Evolutionary conservation across 2,888 invertebrate genomes (phyloP).

Genomic region (Cantharis flavilabris): DNA sequence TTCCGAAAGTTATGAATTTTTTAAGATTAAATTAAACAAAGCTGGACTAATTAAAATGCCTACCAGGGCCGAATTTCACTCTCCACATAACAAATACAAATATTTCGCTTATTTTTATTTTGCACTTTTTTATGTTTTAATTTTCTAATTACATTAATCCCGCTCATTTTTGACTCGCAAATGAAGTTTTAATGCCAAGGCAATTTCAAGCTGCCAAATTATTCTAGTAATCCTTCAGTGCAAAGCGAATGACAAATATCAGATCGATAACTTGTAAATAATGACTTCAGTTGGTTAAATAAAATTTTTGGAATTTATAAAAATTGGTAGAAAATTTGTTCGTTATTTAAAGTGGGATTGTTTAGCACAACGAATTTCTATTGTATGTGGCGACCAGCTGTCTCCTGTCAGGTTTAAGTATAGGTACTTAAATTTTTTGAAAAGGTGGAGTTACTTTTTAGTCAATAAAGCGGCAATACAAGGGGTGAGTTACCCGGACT

Average conservation of each 20-base stretch:
- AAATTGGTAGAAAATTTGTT: neutral
- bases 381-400: neutral
- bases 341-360: neutral
- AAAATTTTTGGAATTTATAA: neutral
- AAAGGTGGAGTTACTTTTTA: neutral
- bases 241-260: neutral
- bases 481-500: no score
- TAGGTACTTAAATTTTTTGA: neutral
- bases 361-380: neutral
- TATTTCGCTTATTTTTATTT: no score
- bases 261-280: neutral
- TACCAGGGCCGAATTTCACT: no score
- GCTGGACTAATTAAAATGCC: no score
- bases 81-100: no score
- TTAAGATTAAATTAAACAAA: no score
- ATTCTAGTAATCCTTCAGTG: neutral
- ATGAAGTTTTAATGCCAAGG: neutral
- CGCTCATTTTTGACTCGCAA: neutral
- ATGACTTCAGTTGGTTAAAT: neutral
- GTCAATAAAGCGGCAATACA: neutral
- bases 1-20: no score
- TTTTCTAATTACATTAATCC: neutral
- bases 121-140: no score
- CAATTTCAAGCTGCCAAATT: neutral
- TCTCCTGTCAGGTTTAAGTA: neutral